Evolutionary conservation across 1,140 invertebrate genomes (phyloP), one percentile per base, ranked within the genome.

Genomic region (Onthophagus taurus): DNA sequence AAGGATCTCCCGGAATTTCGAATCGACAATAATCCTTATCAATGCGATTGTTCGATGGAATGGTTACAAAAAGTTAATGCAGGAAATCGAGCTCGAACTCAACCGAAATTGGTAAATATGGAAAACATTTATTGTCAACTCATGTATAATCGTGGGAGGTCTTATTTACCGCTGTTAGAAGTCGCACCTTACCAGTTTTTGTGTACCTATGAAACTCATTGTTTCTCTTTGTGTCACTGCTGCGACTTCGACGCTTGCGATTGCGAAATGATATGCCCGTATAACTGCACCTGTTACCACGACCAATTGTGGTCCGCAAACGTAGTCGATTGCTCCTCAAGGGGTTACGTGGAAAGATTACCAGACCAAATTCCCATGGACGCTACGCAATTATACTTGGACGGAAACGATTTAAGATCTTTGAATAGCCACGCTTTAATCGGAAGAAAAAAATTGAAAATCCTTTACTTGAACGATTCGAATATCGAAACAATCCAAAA

Each of bases 191-290:
- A 85, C 57, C 85, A 93, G 59, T 93, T 93, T 64, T 73, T 94
- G 21, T 94, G 90, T 68, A 85, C 87, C 60, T 94, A 94, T 59
- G 81, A 89, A 24, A 79, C 81, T 31, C 89, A 93, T 53, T 94
- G 90, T 64, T 90, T 90, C 58, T 81, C 88, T 0, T 63, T 89
- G 31, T 94, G 90, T 61, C 85, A 92, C 51, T 94, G 90, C 65
- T 94, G 90, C 63, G 89, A 94, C 59, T 94, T 89, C 57, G 88
- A 91, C 63, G 89, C 89, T 16, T 94, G 90, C 64, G 83, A 94
- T 61, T 94, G 89, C 69, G 87, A 93, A 72, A 92, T 94, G 89
- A 91, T 84, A 14, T 94, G 90, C 58, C 90, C 90, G 14, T 77
- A 76, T 34, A 86, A 90, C 57, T 94, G 90, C 63, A 85, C 84